These are phyloP conservation scores for Dicyrtomina minuta DNA, from an alignment of 2,888 invertebrate genomes.

Conservation along the genomic window DNA sequence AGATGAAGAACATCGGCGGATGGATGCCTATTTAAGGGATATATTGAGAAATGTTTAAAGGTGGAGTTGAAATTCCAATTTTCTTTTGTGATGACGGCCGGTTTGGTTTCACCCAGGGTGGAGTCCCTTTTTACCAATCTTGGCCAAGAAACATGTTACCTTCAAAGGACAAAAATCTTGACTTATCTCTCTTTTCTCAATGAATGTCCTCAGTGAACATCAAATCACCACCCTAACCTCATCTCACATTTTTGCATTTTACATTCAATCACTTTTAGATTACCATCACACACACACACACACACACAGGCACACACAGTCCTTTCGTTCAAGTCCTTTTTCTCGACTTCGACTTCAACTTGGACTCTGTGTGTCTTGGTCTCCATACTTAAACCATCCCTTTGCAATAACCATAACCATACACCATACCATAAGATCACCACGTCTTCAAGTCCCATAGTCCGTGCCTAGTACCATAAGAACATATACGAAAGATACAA, in stretches of 20 bases:
- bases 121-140: slow-evolving; percentile 39
- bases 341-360: no score
- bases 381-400: no score
- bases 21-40: slow-evolving; percentile 51
- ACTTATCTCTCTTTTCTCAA: slow-evolving; percentile 47
- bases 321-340: neutral
- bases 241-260: slow-evolving; percentile 28
- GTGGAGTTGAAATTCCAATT: slow-evolving; percentile 50
- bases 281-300: slow-evolving; percentile 21
- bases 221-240: slow-evolving; percentile 41
- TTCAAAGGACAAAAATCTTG: slow-evolving; percentile 43
- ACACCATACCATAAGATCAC: no score
- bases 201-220: slow-evolving; percentile 46
- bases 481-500: no score
- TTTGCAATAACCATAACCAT: no score
- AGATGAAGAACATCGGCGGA: slow-evolving; percentile 29
- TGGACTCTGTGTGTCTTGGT: no score
- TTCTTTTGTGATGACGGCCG: slow-evolving; percentile 47
- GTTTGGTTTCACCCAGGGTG: slow-evolving; percentile 47
- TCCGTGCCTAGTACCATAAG: neutral
- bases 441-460: no score
- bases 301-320: no score
- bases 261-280: slow-evolving; percentile 30
- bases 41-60: slow-evolving; percentile 51
- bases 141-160: slow-evolving; percentile 41